A percentile compares a stretch with the other conserved stretches of the same genome.
phyloP scores from a whole-genome alignment of 1,140 invertebrate species.

The Trigoniulus corallinus region DNA sequence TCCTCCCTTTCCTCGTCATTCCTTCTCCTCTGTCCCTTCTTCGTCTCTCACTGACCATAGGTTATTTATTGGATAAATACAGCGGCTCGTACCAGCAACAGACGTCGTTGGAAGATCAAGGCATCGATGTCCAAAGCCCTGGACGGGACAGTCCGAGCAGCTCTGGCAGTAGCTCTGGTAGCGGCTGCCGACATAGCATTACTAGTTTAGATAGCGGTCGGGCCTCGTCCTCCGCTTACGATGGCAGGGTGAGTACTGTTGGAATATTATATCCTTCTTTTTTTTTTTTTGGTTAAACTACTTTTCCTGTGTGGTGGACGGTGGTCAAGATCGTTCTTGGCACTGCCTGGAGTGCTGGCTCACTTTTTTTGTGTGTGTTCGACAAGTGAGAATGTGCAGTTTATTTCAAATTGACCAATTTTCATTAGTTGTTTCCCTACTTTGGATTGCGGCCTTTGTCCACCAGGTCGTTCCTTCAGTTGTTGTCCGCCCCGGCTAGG shows the following conservation, averaged over 20 bases:
- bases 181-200: slow-evolving; percentile 51
- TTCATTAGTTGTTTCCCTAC: too few species aligned
- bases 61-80: too few species aligned
- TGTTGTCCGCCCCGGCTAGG: too few species aligned
- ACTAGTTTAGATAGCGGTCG: slow-evolving; percentile 82
- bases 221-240: slow-evolving; percentile 43
- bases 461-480: too few species aligned
- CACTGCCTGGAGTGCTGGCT: slow-evolving; percentile 1
- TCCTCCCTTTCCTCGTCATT: too few species aligned
- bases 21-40: too few species aligned
- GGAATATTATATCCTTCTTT: not conserved
- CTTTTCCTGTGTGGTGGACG: not conserved
- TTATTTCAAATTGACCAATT: not conserved
- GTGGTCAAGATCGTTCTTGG: slow-evolving; percentile 9
- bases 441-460: too few species aligned
- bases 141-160: slow-evolving; percentile 24
- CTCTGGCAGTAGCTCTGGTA: slow-evolving; percentile 26
- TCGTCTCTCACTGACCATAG: too few species aligned
- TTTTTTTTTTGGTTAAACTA: not conserved
- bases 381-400: not conserved
- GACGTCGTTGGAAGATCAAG: slow-evolving; percentile 38
- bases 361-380: not conserved
- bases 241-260: slow-evolving; percentile 3
- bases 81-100: slow-evolving; percentile 21
- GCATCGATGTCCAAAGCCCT: slow-evolving; percentile 39